Evolutionary conservation across 2,113 vertebrate species (phyloP).

Genomic region (Bos taurus): DNA sequence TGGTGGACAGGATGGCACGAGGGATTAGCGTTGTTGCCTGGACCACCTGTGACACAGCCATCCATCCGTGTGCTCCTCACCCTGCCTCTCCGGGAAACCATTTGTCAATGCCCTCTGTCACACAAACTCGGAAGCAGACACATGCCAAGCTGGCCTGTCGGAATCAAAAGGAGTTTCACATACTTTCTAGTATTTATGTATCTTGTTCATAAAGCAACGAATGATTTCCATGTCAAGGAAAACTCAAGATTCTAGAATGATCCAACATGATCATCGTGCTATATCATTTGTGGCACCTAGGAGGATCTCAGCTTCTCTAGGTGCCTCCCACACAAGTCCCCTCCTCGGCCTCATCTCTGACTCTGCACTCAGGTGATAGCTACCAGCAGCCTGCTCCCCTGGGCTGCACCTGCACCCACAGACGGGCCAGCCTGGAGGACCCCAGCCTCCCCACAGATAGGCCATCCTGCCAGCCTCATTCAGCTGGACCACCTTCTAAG

Average conservation of each 20-base stretch:
- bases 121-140: not conserved
- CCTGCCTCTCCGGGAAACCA: not conserved
- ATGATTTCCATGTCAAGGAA: not conserved
- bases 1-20: not conserved
- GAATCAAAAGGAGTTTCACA: not conserved
- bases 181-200: not conserved
- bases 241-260: not conserved
- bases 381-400: accelerated
- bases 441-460: accelerated
- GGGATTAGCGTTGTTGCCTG: not conserved
- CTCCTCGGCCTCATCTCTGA: too few species aligned
- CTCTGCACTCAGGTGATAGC: not conserved
- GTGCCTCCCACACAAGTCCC: not conserved
- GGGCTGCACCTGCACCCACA: not conserved
- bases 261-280: not conserved
- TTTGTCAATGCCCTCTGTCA: not conserved
- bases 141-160: not conserved
- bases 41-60: not conserved
- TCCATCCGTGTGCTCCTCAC: not conserved
- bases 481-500: not conserved
- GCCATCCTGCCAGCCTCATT: not conserved
- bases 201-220: not conserved
- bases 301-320: not conserved
- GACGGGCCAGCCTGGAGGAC: accelerated
- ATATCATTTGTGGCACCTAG: not conserved